phyloP scores from a whole-genome alignment of 2,888 invertebrate genomes.

The Mythimna vitellina region DNA sequence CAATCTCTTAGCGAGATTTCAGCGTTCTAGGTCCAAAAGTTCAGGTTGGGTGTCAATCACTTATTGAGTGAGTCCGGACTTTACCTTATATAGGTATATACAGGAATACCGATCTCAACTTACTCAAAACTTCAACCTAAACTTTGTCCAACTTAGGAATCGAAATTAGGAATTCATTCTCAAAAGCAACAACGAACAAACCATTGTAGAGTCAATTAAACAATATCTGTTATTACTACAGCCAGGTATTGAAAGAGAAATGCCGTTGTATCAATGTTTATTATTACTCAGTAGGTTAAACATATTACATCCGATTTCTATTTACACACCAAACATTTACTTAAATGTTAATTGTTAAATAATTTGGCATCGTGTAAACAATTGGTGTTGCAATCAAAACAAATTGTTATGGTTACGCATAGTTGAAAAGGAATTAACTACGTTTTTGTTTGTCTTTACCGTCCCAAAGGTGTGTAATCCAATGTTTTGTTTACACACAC shows the following conservation, averaged over 20 bases:
- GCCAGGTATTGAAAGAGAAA: conserved; percentile 26
- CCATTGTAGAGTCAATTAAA: conserved; percentile 19
- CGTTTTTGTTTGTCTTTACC: conserved; percentile 45
- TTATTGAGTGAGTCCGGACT: too few relatives aligned
- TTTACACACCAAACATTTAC: conserved; percentile 55
- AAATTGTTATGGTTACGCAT: conserved; percentile 50
- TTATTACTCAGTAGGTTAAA: conserved; percentile 23
- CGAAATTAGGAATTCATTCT: background rate
- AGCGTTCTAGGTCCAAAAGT: too few relatives aligned
- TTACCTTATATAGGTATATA: too few relatives aligned
- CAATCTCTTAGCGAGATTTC: too few relatives aligned
- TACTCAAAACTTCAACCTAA: background rate
- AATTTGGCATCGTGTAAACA: conserved; percentile 55
- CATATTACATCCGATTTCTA: conserved; percentile 37
- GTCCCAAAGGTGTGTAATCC: conserved; percentile 26
- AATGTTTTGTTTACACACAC: conserved; percentile 28
- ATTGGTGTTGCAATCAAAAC: conserved; percentile 53
- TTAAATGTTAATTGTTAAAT: conserved; percentile 52
- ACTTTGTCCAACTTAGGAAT: conserved; percentile 1
- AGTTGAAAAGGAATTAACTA: conserved; percentile 36
- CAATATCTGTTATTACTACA: conserved; percentile 15
- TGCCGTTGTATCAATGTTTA: conserved; percentile 12
- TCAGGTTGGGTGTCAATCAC: too few relatives aligned
- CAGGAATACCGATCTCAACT: too few relatives aligned
- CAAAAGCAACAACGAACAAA: background rate